Base-by-base conservation (phyloP, 2,888 invertebrate genomes). In the Phlogophora meticulosa region DNA sequence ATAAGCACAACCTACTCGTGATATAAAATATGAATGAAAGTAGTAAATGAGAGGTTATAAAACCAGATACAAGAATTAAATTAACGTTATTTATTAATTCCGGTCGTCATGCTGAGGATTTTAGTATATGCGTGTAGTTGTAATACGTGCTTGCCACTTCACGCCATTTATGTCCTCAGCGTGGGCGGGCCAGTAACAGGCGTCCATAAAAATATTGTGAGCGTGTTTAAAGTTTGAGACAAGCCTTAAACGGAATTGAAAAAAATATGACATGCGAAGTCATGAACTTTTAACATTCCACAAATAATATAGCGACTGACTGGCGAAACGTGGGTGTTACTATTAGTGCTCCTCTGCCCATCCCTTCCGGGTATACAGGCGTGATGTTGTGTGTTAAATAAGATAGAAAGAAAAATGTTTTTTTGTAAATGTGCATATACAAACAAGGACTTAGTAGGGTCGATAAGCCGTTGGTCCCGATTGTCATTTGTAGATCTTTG, bases 141-240 rank as follows among this genome's bases (percentile, higher is more conserved):
- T 59, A 56, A 62, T 45, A 62, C 20, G n/a, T 28, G 58, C 22
- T 59, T 28, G 45, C 10, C 46, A 60, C 4, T 40, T 28, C n/a
- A 66, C 59, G 73, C 73, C 73, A 72, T 81, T 72, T 74, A 64
- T 32, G 73, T 58, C 42, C 20, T 4, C 34, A 42, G 15, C 38
- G 82, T 81, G 53, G 82, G 81, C 57, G 82, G 34, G n/a, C 69
- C 13, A 48, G 77, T 68, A 65, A 11, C 15, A n/a, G 38, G 15
- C n/a, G 53, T 51, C 62, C 56, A 67, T 73, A 66, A 74, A 70
- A 64, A 71, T 51, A 61, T 51, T 63, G 42, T 42, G n/a, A 32
- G n/a, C 42, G 22, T 48, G 62, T 38, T 64, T 53, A 45, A 15
- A 28, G 49, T 22, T 34, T 32, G 34, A 34, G 43, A 17, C 56